A percentile compares a stretch with the other conserved stretches of the same genome.
These are phyloP conservation scores for Ginglymostoma cirratum DNA, from an alignment of 2,113 vertebrate genomes.

Conservation along the genomic window DNA sequence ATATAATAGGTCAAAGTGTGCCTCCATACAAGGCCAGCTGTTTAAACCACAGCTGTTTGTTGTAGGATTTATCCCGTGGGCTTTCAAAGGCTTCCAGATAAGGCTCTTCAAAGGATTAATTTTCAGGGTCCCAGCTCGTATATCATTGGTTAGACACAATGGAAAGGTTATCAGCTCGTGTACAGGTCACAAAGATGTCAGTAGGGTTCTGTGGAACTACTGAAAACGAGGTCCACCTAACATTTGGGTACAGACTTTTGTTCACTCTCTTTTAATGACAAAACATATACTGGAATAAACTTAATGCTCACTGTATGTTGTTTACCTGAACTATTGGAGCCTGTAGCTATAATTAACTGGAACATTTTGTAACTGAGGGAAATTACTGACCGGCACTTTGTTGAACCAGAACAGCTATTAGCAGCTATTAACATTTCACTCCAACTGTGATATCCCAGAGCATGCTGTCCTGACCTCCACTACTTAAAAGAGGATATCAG, in stretches of 20 bases:
- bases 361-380: neutral
- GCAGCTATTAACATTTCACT: neutral
- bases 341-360: conserved; percentile 1
- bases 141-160: neutral
- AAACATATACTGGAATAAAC: neutral
- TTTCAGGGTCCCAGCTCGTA: conserved; percentile 33
- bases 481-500: neutral
- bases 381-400: neutral
- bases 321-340: conserved; percentile 6
- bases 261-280: neutral
- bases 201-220: neutral
- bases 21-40: neutral
- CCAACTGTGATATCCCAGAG: neutral
- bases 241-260: neutral
- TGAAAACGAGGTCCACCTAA: neutral
- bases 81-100: neutral
- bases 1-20: neutral
- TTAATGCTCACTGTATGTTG: neutral
- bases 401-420: conserved; percentile 3
- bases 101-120: conserved; percentile 37
- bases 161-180: neutral
- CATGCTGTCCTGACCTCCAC: neutral
- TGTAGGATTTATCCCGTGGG: conserved; percentile 37
- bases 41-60: conserved; percentile 37
- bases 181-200: neutral